Conservation (phyloP, 2,797 vertebrate species). For the Coregonus ussuriensis region DNA sequence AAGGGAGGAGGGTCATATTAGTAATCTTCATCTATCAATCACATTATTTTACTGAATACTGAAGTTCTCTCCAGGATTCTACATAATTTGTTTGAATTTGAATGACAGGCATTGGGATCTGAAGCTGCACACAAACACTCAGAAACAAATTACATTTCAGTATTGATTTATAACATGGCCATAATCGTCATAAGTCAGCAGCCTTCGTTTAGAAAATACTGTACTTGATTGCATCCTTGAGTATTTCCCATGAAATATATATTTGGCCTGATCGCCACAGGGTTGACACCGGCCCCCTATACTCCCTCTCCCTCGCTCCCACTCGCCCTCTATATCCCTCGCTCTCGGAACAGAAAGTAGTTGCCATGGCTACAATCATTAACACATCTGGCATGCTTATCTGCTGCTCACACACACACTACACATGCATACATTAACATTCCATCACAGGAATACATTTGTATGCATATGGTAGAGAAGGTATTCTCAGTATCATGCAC, state of each 20-base stretch:
- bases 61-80: conserved; percentile 44
- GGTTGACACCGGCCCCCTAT: conserved; percentile 59
- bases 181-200: conserved; percentile 49
- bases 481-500: background rate
- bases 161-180: conserved; percentile 52
- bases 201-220: conserved; percentile 60
- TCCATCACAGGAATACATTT: conserved; percentile 6
- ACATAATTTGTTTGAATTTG: conserved; percentile 33
- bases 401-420: conserved; percentile 22
- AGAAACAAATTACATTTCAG: conserved; percentile 6
- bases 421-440: conserved; percentile 4
- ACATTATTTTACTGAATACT: background rate
- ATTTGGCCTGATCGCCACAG: conserved; percentile 59
- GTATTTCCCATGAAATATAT: conserved; percentile 69
- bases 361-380: conserved; percentile 81
- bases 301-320: conserved; percentile 7
- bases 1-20: background rate
- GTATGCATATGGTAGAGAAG: conserved; percentile 4
- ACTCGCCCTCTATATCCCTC: conserved; percentile 31
- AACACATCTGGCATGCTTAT: conserved; percentile 79
- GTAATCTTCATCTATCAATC: background rate
- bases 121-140: conserved; percentile 27
- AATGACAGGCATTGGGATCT: conserved; percentile 10
- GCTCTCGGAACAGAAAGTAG: conserved; percentile 63
- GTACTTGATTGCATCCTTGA: conserved; percentile 67